Evolutionary conservation across 2,888 invertebrate genomes (phyloP), one percentile per base, ranked within the genome.

Genomic region (Chrysodeixis includens): DNA sequence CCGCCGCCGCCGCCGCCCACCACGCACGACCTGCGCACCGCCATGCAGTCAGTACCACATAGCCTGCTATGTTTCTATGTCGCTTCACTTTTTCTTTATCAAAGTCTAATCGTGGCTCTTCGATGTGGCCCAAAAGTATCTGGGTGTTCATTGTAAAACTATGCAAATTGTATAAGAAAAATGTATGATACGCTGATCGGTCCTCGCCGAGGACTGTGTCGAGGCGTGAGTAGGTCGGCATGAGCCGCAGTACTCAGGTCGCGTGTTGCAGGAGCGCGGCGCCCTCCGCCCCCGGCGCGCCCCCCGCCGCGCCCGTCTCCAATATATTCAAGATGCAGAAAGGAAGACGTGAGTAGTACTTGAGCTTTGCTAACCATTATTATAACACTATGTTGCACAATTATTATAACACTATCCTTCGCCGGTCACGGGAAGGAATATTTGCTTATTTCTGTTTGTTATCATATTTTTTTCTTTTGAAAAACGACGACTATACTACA

Each of bases 261-360:
- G n/a, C 30, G 30, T 44, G 52, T 64, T 18, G 16, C 69, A 81
- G 86, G 61, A 79, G 66, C 54, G 66, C 81, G 40, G 60, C 86
- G 86, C 46, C 86, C 7, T 16, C 54, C 46, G 66, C 82, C 68
- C 67, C 76, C 75, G 67, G 79, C 59, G 79, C 85, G 8, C 82
- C 86, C 59, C 78, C 75, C 32, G 64, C 81, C 20, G 81, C 86
- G 20, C 88, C 90, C 20, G 82, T 88, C 79, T 95, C 96, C 53
- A 98, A 98, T 88, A 97, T 97, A 93, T 98, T 97, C 89, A 98
- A 98, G 91, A 95, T 98, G 94, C 97, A 97, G 90, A 96, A 97
- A 82, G 96, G 96, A 78, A 95, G 97, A 93, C 97, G 97, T 97
- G 91, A 96, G 97, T 95, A 60, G 40, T 32, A 7, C 20, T 30